These are phyloP conservation scores for Lagothrix lagotricha DNA, from an alignment of 2,797 vertebrate genomes.

Conservation along the genomic window DNA sequence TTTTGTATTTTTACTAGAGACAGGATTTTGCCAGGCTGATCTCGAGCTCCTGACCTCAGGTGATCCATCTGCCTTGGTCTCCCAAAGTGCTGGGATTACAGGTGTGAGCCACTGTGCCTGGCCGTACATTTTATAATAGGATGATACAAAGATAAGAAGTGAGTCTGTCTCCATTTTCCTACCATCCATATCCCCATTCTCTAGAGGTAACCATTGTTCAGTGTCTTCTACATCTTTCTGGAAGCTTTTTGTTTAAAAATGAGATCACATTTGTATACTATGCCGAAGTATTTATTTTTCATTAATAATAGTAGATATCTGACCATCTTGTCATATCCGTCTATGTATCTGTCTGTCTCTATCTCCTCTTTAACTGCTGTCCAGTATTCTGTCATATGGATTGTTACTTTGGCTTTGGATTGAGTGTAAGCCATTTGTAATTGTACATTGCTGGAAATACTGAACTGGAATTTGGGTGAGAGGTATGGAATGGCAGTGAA, in stretches of 20 bases:
- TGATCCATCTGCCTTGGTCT: neutral
- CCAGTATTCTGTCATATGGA: neutral
- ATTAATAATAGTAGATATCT: neutral
- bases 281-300: conserved; percentile 1
- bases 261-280: conserved; percentile 24
- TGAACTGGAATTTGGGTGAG: neutral
- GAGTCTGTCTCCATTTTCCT: neutral
- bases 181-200: neutral
- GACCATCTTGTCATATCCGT: neutral
- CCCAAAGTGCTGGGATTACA: neutral
- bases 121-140: neutral
- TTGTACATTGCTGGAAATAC: neutral
- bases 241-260: conserved; percentile 40
- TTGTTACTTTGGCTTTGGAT: conserved; percentile 30
- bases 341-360: neutral
- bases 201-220: conserved; percentile 6
- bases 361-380: conserved; percentile 6
- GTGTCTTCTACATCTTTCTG: conserved; percentile 22
- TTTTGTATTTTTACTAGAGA: neutral
- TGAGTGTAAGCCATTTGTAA: conserved; percentile 14
- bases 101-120: too few species aligned
- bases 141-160: neutral
- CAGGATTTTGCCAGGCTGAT: neutral
- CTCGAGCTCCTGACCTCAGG: neutral
- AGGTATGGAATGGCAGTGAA: conserved; percentile 24